A percentile compares a stretch with the other conserved stretches of the same genome.
phyloP scores from a whole-genome alignment of 2,113 vertebrate genomes.

The Mesitornis unicolor region DNA sequence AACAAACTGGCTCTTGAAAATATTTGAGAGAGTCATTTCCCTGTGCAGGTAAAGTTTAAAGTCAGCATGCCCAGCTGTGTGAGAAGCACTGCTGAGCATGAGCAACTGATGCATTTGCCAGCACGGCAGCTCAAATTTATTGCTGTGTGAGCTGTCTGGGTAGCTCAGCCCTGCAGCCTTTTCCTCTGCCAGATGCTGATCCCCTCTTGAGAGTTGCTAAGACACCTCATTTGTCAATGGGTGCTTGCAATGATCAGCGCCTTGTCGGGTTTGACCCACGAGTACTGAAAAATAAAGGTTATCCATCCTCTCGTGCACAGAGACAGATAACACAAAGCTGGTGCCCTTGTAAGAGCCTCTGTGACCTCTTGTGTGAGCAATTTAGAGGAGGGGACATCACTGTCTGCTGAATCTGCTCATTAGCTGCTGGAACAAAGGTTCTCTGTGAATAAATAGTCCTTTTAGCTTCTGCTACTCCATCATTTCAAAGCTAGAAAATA shows the following conservation, averaged over 20 bases:
- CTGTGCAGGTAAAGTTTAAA: neutral
- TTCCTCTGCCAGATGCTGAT: conserved; percentile 25
- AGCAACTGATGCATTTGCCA: neutral
- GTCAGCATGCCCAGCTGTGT: neutral
- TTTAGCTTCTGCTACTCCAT: neutral
- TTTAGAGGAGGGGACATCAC: neutral
- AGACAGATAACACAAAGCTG: neutral
- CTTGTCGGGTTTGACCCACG: neutral
- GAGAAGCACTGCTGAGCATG: neutral
- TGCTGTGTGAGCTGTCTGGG: neutral
- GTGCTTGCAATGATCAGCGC: neutral
- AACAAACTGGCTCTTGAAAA: neutral
- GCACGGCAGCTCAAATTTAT: conserved; percentile 4
- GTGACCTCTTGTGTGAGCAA: neutral
- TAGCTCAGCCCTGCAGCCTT: neutral
- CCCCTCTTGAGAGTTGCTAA: neutral
- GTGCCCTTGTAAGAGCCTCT: neutral
- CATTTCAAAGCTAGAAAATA: neutral
- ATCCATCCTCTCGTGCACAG: neutral
- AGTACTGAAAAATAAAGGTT: neutral
- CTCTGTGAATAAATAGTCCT: neutral
- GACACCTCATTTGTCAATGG: neutral
- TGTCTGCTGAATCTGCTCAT: conserved; percentile 5
- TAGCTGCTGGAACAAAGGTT: conserved; percentile 16
- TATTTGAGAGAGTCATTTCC: neutral